A percentile compares a stretch with the other conserved stretches of the same genome.
Conservation (phyloP, 2,888 invertebrate species). For the Nasonovia ribisnigri region DNA sequence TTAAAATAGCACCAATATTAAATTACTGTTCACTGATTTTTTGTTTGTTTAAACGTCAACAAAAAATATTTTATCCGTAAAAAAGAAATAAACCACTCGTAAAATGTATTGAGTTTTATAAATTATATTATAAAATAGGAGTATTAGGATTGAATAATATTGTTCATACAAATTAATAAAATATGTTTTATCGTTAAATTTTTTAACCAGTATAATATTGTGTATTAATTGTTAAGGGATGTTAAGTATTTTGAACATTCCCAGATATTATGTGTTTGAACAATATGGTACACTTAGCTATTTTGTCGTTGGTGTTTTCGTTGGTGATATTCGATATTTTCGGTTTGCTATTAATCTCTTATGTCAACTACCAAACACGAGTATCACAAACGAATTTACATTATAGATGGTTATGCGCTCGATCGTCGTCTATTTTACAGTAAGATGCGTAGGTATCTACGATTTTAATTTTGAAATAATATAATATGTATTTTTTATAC, state of each 20-base stretch:
- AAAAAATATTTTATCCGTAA: not conserved
- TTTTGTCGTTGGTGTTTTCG: not conserved
- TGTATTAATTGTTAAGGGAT: not conserved
- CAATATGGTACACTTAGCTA: not conserved
- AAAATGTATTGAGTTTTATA: not conserved
- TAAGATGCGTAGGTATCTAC: no score
- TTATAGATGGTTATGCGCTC: not conserved
- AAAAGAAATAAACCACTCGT: no score
- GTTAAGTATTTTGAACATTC: not conserved
- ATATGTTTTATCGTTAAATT: not conserved
- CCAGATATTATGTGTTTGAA: not conserved
- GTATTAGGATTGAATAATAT: not conserved
- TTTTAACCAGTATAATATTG: not conserved
- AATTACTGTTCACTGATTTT: not conserved
- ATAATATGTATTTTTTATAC: constrained; percentile 68
- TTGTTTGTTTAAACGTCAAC: not conserved
- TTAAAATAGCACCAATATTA: not conserved
- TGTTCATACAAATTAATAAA: not conserved
- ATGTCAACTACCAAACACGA: not conserved
- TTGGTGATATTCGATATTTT: not conserved
- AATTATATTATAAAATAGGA: not conserved
- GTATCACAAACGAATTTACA: not conserved
- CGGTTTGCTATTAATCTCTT: not conserved
- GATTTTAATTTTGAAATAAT: not conserved
- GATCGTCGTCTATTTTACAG: not conserved